Evolutionary conservation across 1,140 invertebrate genomes (phyloP).

Genomic region (Arion vulgaris): DNA sequence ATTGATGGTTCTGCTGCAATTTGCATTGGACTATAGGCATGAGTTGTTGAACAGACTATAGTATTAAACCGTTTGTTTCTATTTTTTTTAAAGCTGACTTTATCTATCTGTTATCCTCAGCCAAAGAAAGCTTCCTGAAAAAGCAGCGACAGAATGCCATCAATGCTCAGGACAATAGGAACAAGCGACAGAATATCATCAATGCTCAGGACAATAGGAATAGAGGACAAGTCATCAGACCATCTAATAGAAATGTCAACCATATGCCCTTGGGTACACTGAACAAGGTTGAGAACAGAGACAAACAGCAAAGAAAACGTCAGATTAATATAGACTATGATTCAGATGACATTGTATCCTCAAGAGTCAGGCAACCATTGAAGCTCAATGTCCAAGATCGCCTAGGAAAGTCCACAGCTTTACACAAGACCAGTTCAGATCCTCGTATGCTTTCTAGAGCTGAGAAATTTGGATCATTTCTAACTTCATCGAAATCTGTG

Average conservation of each 20-base stretch:
- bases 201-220: background rate
- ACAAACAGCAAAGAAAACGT: background rate
- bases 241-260: background rate
- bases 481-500: background rate
- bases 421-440: background rate
- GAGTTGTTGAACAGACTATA: too few species aligned
- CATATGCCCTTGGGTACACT: background rate
- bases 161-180: background rate
- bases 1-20: too few species aligned
- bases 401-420: constrained; percentile 22
- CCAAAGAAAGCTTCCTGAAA: constrained; percentile 3
- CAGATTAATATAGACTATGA: constrained; percentile 16
- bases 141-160: background rate
- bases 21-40: too few species aligned
- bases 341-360: constrained; percentile 25
- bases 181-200: background rate
- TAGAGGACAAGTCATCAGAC: background rate
- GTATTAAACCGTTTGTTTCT: too few species aligned
- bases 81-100: too few species aligned
- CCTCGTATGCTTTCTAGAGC: background rate
- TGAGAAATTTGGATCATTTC: background rate
- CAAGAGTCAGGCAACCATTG: background rate
- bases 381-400: constrained; percentile 12
- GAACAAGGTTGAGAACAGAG: background rate
- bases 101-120: background rate